Evolutionary conservation across 2,888 invertebrate species (phyloP).

Genomic region (Bombyx huttoni): DNA sequence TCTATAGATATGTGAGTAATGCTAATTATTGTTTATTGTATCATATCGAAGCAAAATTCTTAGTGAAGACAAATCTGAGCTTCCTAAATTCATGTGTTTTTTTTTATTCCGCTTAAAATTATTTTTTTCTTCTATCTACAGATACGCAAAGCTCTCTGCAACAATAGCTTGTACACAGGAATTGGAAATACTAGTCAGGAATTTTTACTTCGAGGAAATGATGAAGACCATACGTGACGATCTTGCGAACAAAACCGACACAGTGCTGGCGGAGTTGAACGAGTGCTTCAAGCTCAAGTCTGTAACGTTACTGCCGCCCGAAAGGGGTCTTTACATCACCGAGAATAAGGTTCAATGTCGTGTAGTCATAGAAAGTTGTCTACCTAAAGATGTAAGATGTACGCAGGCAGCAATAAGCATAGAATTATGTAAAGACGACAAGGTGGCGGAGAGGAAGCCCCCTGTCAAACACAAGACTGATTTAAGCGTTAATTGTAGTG

Average conservation of each 20-base stretch:
- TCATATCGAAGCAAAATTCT: too few species aligned
- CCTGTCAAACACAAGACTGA: constrained; percentile 65
- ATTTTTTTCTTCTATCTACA: constrained; percentile 26
- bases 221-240: constrained; percentile 74
- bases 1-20: too few species aligned
- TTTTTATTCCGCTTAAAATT: neutral
- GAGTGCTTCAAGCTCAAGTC: constrained; percentile 72
- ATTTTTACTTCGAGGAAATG: constrained; percentile 88
- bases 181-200: constrained; percentile 80
- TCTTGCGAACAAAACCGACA: constrained; percentile 48
- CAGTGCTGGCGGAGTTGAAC: constrained; percentile 66
- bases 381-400: constrained; percentile 77
- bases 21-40: too few species aligned
- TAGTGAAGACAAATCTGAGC: too few species aligned
- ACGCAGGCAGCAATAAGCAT: constrained; percentile 76
- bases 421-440: constrained; percentile 64
- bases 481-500: constrained; percentile 49
- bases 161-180: constrained; percentile 83
- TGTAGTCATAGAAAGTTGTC: constrained; percentile 49
- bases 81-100: too few species aligned
- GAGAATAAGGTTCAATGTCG: constrained; percentile 56
- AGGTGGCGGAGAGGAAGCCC: constrained; percentile 30
- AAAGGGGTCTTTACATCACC: constrained; percentile 61
- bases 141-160: constrained; percentile 83
- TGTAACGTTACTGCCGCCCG: constrained; percentile 67